Evolutionary conservation across 2,888 invertebrate species (phyloP).

Genomic region (Choristoneura rosaceana): DNA sequence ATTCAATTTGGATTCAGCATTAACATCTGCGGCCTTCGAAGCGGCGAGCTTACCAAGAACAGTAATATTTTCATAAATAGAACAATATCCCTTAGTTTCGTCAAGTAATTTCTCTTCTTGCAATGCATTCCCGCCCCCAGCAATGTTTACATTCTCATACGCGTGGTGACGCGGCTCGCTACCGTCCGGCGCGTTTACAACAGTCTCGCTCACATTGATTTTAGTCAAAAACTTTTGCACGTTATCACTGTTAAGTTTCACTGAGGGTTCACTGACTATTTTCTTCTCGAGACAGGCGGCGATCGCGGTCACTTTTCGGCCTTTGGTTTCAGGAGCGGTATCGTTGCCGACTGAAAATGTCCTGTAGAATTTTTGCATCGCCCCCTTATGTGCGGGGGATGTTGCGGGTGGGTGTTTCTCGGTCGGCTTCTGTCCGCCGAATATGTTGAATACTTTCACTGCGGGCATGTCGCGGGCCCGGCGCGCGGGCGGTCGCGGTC

Average conservation of each 20-base stretch:
- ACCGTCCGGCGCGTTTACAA: conserved; percentile 62
- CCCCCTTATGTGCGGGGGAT: conserved; percentile 68
- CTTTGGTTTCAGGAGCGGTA: conserved; percentile 71
- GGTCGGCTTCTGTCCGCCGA: conserved; percentile 83
- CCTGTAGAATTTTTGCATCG: conserved; percentile 83
- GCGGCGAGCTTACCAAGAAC: conserved; percentile 65
- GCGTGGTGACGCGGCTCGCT: conserved; percentile 63
- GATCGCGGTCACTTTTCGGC: conserved; percentile 79
- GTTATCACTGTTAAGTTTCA: conserved; percentile 69
- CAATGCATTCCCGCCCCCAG: conserved; percentile 54
- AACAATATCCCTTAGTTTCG: conserved; percentile 77
- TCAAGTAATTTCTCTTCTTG: conserved; percentile 65
- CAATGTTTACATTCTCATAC: conserved; percentile 82
- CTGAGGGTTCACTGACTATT: conserved; percentile 68
- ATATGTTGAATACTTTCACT: conserved; percentile 85
- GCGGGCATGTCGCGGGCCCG: conserved; percentile 83
- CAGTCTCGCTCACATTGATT: conserved; percentile 62
- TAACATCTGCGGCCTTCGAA: conserved; percentile 49
- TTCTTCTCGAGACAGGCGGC: conserved; percentile 79
- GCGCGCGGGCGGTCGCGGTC: conserved; percentile 70
- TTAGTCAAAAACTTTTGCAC: conserved; percentile 72
- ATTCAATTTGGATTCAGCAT: conserved; percentile 71
- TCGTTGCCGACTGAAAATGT: conserved; percentile 79
- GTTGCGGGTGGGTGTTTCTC: conserved; percentile 71
- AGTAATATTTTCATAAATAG: conserved; percentile 81